Evolutionary conservation across 2,888 invertebrate species (phyloP), one percentile per base, ranked within the genome.

Genomic region (Tolmerus cingulatus): DNA sequence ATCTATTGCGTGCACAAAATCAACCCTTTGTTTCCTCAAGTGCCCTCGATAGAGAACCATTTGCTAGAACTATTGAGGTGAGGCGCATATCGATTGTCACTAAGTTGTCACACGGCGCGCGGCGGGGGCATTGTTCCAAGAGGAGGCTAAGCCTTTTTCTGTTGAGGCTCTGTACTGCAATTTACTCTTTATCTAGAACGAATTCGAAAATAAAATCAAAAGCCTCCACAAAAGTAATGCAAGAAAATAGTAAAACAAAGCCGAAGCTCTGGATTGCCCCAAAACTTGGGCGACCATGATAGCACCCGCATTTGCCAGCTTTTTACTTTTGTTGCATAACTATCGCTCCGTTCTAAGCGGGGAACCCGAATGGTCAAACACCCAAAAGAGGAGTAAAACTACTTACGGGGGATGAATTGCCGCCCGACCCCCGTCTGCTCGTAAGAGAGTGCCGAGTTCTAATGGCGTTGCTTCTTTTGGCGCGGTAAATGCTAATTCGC

Each of bases 91-190:
- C 79, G 79, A 79, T 46, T 51, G 46, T 4, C 37, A 12, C 77
- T 7, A 40, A 23, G 43, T 43, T 79, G 51, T 79, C 57, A 57
- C 57, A 19, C 57, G 57, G 9, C 57, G n/a, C n/a, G n/a, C n/a
- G 46, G 1, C 37, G 77, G 5, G 79, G 79, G 79, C 79, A 79
- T 79, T 79, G 79, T 79, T 79, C 79, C 79, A 30, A 79, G 51
- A 79, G n/a, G 77, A 79, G 30, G 57, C 79, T 79, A 30, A 79
- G 46, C 57, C 23, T 16, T 79, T 43, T 79, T 12, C 23, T 43
- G 43, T 43, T 43, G 43, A 12, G 12, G 23, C 23, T 7, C 37
- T 16, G 14, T 74, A 46, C 46, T 79, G 12, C 3, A 19, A 27
- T 46, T n/a, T 14, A 30, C 79, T 37, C n/a, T 78, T 46, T n/a